Percentiles rank a stretch among this genome's conserved stretches.
These are phyloP conservation scores for Brachystomella parvula DNA, from an alignment of 1,140 invertebrate genomes.

Conservation along the genomic window DNA sequence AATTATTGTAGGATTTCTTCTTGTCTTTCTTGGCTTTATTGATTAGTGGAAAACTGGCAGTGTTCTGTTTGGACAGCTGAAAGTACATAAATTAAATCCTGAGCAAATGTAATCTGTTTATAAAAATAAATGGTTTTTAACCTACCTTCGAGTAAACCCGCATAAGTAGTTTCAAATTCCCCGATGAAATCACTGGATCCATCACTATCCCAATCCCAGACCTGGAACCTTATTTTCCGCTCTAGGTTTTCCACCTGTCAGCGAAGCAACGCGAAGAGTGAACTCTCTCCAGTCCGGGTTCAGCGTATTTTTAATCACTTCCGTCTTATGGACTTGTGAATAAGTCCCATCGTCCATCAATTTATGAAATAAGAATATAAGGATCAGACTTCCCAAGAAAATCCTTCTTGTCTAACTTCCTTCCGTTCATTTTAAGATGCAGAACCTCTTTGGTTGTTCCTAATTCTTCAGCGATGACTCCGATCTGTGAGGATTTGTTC, in stretches of 20 bases:
- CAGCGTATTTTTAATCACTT: slow-evolving; percentile 50
- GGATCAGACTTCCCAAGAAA: slow-evolving; percentile 53
- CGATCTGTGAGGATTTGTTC: slow-evolving; percentile 40
- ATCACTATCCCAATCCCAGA: slow-evolving; percentile 47
- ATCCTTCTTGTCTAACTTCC: slow-evolving; percentile 50
- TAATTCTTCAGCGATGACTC: slow-evolving; percentile 47
- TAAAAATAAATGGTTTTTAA: neutral
- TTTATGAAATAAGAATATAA: slow-evolving; percentile 48
- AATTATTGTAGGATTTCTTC: slow-evolving; percentile 45
- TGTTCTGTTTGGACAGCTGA: slow-evolving; percentile 11
- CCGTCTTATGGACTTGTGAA: slow-evolving; percentile 50
- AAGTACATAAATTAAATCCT: slow-evolving; percentile 4
- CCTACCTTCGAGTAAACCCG: slow-evolving; percentile 40
- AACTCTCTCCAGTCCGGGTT: slow-evolving; percentile 53
- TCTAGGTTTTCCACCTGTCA: slow-evolving; percentile 52
- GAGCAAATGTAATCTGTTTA: neutral
- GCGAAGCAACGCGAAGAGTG: slow-evolving; percentile 43
- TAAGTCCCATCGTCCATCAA: slow-evolving; percentile 47
- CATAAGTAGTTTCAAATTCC: slow-evolving; percentile 44
- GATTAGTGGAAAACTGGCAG: slow-evolving; percentile 40
- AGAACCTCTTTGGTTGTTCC: slow-evolving; percentile 48
- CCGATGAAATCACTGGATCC: slow-evolving; percentile 48
- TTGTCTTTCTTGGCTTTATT: slow-evolving; percentile 47
- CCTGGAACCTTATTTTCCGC: slow-evolving; percentile 46
- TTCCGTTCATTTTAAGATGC: slow-evolving; percentile 46